These are phyloP conservation scores for Stegastes partitus DNA, from an alignment of 2,113 vertebrate genomes.

Conservation along the genomic window DNA sequence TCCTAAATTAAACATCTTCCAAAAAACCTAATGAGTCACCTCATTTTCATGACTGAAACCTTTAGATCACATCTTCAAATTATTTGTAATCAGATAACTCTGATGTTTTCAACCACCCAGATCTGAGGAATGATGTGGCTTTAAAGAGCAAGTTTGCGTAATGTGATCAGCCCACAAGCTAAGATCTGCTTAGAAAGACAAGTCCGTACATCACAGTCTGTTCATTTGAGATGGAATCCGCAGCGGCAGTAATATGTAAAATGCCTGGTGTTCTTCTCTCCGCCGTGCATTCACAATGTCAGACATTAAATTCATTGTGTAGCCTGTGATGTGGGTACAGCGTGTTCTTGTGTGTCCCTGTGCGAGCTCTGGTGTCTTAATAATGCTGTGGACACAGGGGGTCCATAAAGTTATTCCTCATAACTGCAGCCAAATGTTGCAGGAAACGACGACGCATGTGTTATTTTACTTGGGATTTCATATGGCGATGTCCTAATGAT, in stretches of 20 bases:
- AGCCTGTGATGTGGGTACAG: constrained; percentile 14
- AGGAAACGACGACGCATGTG: too few species aligned
- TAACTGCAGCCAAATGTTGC: constrained; percentile 31
- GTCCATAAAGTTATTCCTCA: constrained; percentile 23
- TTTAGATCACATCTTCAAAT: neutral
- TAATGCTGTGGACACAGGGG: constrained; percentile 27
- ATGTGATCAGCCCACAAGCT: constrained; percentile 34
- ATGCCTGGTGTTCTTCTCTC: neutral
- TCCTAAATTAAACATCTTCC: constrained; percentile 7
- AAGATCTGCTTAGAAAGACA: constrained; percentile 21
- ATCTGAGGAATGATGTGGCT: constrained; percentile 45
- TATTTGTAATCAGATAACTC: constrained; percentile 39
- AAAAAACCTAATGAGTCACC: constrained; percentile 9
- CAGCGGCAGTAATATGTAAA: neutral
- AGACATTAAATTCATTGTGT: neutral
- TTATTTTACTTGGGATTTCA: neutral
- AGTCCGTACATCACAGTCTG: constrained; percentile 28
- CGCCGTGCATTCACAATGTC: neutral
- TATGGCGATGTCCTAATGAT: neutral
- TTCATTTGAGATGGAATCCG: constrained; percentile 28
- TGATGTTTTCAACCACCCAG: constrained; percentile 21
- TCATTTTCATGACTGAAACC: constrained; percentile 13
- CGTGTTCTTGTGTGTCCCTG: constrained; percentile 31
- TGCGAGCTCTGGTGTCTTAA: constrained; percentile 17
- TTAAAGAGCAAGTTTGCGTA: constrained; percentile 30